These are phyloP conservation scores for Ochropleura leucogaster DNA, from an alignment of 2,888 invertebrate genomes.

Conservation along the genomic window DNA sequence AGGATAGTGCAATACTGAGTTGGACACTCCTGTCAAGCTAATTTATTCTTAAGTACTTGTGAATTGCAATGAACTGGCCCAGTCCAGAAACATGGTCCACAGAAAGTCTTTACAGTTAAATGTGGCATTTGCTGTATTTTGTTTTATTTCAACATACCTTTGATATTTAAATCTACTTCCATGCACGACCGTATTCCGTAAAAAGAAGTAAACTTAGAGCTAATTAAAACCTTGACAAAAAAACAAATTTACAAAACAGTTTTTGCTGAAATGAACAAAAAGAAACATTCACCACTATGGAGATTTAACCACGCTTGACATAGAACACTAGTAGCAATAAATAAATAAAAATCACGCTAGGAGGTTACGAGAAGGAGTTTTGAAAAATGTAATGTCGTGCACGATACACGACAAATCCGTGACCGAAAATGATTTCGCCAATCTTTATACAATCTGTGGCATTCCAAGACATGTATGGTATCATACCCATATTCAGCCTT, in stretches of 20 bases:
- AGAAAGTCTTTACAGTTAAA: slow-evolving; percentile 1
- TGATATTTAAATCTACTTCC: not conserved
- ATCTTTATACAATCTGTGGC: too few relatives aligned
- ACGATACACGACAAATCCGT: too few relatives aligned
- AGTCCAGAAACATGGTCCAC: not conserved
- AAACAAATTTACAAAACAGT: not conserved
- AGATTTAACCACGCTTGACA: too few relatives aligned
- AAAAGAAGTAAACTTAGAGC: not conserved
- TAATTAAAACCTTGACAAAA: not conserved
- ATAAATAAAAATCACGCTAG: too few relatives aligned
- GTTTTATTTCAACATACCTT: slow-evolving; percentile 10
- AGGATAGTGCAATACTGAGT: slow-evolving; percentile 17
- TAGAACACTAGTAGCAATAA: too few relatives aligned
- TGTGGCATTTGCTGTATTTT: not conserved
- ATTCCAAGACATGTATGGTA: too few relatives aligned
- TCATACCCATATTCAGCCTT: not conserved
- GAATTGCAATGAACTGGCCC: not conserved
- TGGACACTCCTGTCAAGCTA: not conserved
- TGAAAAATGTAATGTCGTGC: too few relatives aligned
- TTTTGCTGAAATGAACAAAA: not conserved
- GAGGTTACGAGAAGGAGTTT: too few relatives aligned
- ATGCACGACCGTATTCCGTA: not conserved
- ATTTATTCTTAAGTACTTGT: not conserved
- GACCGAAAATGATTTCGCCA: not conserved
- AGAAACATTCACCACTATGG: too few relatives aligned